phyloP scores from a whole-genome alignment of 2,888 invertebrate species.

The Penaeus monodon region DNA sequence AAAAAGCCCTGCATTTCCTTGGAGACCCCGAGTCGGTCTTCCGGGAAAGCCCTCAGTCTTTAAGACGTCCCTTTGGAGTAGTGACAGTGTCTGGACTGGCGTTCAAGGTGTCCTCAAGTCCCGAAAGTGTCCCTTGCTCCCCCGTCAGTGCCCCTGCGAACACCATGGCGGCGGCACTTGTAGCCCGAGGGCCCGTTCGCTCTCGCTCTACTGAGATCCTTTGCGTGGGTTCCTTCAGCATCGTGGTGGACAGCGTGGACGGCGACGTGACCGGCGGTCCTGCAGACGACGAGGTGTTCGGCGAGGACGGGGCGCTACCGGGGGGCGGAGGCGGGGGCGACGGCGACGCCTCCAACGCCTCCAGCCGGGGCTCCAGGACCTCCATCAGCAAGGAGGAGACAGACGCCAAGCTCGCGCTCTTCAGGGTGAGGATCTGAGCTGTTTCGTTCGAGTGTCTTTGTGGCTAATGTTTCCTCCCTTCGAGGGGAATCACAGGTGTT shows the following conservation, averaged over 20 bases:
- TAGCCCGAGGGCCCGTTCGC: conserved; percentile 58
- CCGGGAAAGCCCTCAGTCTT: too few relatives aligned
- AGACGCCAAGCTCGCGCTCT: conserved; percentile 57
- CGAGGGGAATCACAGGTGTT: too few relatives aligned
- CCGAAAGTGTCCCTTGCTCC: neutral
- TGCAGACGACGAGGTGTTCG: conserved; percentile 54
- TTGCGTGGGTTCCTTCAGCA: conserved; percentile 60
- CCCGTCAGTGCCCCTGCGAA: neutral
- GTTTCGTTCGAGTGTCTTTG: neutral
- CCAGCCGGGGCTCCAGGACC: conserved; percentile 55
- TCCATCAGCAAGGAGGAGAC: conserved; percentile 59
- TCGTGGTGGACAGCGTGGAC: conserved; percentile 62
- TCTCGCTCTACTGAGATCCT: conserved; percentile 62
- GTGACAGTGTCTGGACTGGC: too few relatives aligned
- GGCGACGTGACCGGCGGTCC: conserved; percentile 56
- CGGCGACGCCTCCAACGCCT: conserved; percentile 47
- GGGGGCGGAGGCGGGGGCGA: conserved; percentile 23
- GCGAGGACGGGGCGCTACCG: conserved; percentile 30
- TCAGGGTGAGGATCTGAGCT: conserved; percentile 49
- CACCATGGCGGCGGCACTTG: conserved; percentile 54
- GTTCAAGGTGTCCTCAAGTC: neutral
- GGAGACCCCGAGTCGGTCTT: too few relatives aligned
- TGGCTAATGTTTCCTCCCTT: neutral
- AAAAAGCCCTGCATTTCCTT: too few relatives aligned
- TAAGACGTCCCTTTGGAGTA: too few relatives aligned